phyloP scores from a whole-genome alignment of 2,888 invertebrate species.

The Noctuana brunneofusca region DNA sequence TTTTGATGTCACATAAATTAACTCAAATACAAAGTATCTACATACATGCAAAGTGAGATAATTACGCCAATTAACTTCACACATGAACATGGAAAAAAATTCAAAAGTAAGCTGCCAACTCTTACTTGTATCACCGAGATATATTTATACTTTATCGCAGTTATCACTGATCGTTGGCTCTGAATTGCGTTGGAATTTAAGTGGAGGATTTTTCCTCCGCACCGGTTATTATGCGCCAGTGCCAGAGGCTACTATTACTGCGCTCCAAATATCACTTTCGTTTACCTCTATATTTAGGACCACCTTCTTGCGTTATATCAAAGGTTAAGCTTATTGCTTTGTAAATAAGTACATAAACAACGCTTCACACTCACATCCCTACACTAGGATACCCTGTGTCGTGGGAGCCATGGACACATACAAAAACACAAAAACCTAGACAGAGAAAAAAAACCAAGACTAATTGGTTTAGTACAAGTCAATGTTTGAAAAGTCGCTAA shows the following conservation, averaged over 20 bases:
- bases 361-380: no score
- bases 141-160: neutral
- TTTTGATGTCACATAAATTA: no score
- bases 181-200: neutral
- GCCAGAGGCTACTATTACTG: slow-evolving; percentile 26
- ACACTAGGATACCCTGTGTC: no score
- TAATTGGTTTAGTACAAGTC: no score
- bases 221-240: slow-evolving; percentile 18
- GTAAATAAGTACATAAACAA: no score
- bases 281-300: slow-evolving; percentile 6
- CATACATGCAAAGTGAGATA: slow-evolving; percentile 7
- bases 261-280: slow-evolving; percentile 25
- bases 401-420: no score
- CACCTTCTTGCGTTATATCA: neutral
- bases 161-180: neutral
- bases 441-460: no score
- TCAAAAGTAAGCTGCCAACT: no score
- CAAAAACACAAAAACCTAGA: no score
- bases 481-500: no score
- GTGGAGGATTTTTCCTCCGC: slow-evolving; percentile 15
- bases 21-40: neutral
- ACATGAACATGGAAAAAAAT: neutral
- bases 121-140: neutral
- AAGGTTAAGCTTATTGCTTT: no score
- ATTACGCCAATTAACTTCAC: slow-evolving; percentile 8